phyloP scores from a whole-genome alignment of 1,140 invertebrate genomes.

The Scaptodrosophila lebanonensis region DNA sequence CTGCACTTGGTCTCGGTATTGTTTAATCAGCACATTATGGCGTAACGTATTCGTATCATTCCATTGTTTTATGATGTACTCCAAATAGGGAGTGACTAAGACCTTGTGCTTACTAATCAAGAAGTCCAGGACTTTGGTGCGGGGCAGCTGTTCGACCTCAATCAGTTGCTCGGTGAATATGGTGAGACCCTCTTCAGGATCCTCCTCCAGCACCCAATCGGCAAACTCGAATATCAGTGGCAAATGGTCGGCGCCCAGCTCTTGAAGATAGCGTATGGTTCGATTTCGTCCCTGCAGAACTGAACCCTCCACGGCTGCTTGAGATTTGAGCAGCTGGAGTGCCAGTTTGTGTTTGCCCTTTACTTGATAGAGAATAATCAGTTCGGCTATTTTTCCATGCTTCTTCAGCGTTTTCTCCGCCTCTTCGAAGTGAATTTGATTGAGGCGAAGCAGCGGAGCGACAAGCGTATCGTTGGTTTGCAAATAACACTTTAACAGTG shows the following conservation, averaged over 20 bases:
- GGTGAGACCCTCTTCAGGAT: constrained; percentile 93
- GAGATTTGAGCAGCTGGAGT: constrained; percentile 90
- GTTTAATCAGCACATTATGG: constrained; percentile 93
- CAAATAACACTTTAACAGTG: constrained; percentile 96
- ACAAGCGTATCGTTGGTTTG: constrained; percentile 97
- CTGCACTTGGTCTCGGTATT: constrained; percentile 85
- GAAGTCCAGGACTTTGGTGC: constrained; percentile 93
- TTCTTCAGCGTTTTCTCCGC: constrained; percentile 92
- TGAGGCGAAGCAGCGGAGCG: constrained; percentile 92
- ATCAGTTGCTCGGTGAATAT: constrained; percentile 96
- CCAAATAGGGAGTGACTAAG: constrained; percentile 94
- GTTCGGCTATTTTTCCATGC: constrained; percentile 92
- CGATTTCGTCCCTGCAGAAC: constrained; percentile 87
- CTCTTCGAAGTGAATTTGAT: constrained; percentile 96
- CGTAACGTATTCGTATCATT: constrained; percentile 90
- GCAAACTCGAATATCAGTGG: constrained; percentile 96
- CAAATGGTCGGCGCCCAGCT: constrained; percentile 90
- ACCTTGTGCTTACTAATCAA: constrained; percentile 87
- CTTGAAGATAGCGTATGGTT: constrained; percentile 95
- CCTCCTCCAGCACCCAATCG: constrained; percentile 91
- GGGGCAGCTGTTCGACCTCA: constrained; percentile 92
- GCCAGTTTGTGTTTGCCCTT: constrained; percentile 95
- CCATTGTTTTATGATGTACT: constrained; percentile 95
- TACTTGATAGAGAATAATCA: constrained; percentile 96
- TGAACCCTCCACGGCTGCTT: constrained; percentile 85